Evolutionary conservation across 2,888 invertebrate genomes (phyloP).

Genomic region (Julus scanicus): DNA sequence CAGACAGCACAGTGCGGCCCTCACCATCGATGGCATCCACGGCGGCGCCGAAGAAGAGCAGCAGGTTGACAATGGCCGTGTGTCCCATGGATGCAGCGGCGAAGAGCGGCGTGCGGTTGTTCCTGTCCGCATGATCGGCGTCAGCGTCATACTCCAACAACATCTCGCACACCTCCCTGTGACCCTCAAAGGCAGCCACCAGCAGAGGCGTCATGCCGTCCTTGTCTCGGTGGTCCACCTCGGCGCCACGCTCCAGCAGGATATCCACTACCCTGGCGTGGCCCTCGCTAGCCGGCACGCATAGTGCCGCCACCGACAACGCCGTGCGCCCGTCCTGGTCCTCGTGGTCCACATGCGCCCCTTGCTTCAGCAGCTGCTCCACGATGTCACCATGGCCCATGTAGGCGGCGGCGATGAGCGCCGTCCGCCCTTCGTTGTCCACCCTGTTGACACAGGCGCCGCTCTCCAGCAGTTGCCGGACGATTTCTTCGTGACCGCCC

Average conservation of each 20-base stretch:
- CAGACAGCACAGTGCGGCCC: conserved; percentile 80
- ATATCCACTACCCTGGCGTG: conserved; percentile 69
- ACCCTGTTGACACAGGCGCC: conserved; percentile 68
- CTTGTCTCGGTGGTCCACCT: conserved; percentile 83
- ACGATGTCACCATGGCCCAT: conserved; percentile 96
- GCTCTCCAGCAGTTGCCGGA: conserved; percentile 64
- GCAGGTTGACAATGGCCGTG: conserved; percentile 82
- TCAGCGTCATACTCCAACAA: conserved; percentile 92
- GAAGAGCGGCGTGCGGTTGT: conserved; percentile 81
- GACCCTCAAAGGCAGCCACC: conserved; percentile 92
- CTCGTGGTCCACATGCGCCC: conserved; percentile 85
- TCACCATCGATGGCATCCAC: conserved; percentile 95
- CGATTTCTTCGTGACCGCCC: conserved; percentile 69
- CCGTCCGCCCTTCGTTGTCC: conserved; percentile 68
- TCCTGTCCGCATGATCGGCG: conserved; percentile 84
- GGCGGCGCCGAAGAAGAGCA: conserved; percentile 95
- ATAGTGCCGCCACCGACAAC: conserved; percentile 85
- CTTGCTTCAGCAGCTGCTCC: conserved; percentile 81
- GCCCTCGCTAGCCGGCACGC: conserved; percentile 79
- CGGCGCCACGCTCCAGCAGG: conserved; percentile 83
- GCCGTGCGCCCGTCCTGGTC: conserved; percentile 90
- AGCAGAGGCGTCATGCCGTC: conserved; percentile 88
- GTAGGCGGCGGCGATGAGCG: conserved; percentile 76
- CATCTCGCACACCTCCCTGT: conserved; percentile 90
- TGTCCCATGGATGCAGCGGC: conserved; percentile 90